A percentile compares a stretch with the other conserved stretches of the same genome.
Evolutionary conservation across 2,888 invertebrate genomes (phyloP).

Genomic region (Luffia ferchaultella): DNA sequence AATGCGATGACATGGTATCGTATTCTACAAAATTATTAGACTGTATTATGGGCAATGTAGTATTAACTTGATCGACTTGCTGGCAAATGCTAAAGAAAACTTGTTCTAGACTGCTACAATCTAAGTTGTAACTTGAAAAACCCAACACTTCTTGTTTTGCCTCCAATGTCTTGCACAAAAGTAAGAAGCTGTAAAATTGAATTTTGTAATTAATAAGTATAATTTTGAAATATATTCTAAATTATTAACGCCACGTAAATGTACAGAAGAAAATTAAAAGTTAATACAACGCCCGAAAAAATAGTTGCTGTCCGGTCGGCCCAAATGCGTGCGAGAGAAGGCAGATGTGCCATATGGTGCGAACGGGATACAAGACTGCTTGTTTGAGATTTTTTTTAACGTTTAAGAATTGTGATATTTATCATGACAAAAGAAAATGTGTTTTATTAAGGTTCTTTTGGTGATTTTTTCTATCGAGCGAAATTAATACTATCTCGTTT

Average conservation of each 20-base stretch:
- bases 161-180: conserved; percentile 55
- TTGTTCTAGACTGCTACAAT: conserved; percentile 71
- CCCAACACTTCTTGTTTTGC: conserved; percentile 38
- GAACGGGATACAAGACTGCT: too few relatives aligned
- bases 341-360: too few relatives aligned
- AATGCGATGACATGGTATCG: neutral
- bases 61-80: neutral
- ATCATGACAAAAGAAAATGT: neutral
- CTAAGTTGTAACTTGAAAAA: conserved; percentile 55
- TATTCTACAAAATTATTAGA: too few relatives aligned
- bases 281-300: too few relatives aligned
- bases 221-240: neutral
- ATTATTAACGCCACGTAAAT: too few relatives aligned
- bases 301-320: too few relatives aligned
- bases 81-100: conserved; percentile 57
- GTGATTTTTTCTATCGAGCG: neutral
- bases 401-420: neutral
- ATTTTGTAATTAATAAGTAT: neutral
- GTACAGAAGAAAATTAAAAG: too few relatives aligned
- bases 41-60: too few relatives aligned
- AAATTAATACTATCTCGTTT: too few relatives aligned
- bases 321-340: too few relatives aligned
- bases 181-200: conserved; percentile 37
- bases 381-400: neutral
- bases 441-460: too few relatives aligned